Percentiles rank a stretch among this genome's conserved stretches.
These are phyloP conservation scores for Eurytoma californica DNA, from an alignment of 2,888 invertebrate species.

Conservation along the genomic window DNA sequence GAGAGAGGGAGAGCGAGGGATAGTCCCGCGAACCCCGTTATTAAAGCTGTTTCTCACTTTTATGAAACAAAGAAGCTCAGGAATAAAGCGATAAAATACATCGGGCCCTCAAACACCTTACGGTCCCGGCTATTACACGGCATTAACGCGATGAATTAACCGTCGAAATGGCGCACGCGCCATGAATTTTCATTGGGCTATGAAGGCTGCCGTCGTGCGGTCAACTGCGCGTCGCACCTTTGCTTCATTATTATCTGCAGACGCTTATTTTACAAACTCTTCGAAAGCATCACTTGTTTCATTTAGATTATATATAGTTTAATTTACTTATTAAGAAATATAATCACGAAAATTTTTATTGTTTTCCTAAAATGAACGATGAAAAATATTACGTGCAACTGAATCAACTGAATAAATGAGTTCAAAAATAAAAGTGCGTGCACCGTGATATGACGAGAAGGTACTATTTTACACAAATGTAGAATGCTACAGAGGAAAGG, in stretches of 20 bases:
- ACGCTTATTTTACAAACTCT: conserved; percentile 21
- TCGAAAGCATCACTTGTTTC: not conserved
- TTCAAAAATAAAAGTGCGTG: no score
- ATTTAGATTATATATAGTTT: no score
- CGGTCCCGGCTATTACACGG: conserved; percentile 31
- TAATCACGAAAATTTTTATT: no score
- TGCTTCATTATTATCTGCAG: not conserved
- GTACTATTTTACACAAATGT: no score
- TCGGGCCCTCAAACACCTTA: conserved; percentile 44
- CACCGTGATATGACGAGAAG: no score
- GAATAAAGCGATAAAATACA: conserved; percentile 71
- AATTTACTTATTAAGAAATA: no score
- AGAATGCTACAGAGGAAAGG: no score
- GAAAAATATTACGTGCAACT: no score
- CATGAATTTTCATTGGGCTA: conserved; percentile 48
- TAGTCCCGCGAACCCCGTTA: conserved; percentile 65
- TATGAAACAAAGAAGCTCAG: conserved; percentile 72
- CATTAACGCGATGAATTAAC: conserved; percentile 48
- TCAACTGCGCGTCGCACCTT: conserved; percentile 4
- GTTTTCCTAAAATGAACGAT: no score
- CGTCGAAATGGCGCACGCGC: conserved; percentile 10
- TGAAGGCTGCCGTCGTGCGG: not conserved
- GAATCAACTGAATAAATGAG: no score
- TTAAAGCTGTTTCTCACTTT: conserved; percentile 74
- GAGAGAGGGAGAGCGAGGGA: not conserved